Conservation (phyloP, 2,113 vertebrate genomes). For the Hymenochirus boettgeri region DNA sequence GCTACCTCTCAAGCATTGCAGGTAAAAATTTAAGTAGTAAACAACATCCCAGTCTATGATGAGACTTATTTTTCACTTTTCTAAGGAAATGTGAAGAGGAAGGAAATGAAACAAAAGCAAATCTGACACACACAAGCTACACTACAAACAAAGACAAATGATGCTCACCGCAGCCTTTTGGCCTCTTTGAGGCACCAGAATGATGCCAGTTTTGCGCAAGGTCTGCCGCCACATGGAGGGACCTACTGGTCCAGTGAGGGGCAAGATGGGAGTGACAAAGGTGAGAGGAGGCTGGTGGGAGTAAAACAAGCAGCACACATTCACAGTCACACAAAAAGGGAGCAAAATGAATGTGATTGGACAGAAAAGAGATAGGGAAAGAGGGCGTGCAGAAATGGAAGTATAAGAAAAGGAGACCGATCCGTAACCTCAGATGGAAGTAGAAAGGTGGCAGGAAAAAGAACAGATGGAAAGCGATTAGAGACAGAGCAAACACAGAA, state of each 20-base stretch:
- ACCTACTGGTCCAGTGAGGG: constrained; percentile 34
- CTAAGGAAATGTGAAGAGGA: not conserved
- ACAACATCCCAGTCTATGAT: too few species aligned
- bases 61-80: too few species aligned
- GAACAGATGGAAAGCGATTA: constrained; percentile 26
- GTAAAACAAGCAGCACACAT: constrained; percentile 25
- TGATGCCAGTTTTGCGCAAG: constrained; percentile 48
- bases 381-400: not conserved
- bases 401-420: constrained; percentile 2
- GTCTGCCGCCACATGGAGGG: constrained; percentile 46
- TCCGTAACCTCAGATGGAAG: constrained; percentile 30
- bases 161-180: constrained; percentile 44
- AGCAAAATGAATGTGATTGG: not conserved
- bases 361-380: not conserved
- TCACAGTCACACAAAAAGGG: not conserved
- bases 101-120: constrained; percentile 9
- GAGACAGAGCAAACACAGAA: constrained; percentile 28
- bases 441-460: constrained; percentile 4
- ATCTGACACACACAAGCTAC: constrained; percentile 15
- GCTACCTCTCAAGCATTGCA: too few species aligned
- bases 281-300: constrained; percentile 29
- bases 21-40: too few species aligned
- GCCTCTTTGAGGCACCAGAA: constrained; percentile 47
- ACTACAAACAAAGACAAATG: constrained; percentile 31
- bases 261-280: constrained; percentile 43